These are phyloP conservation scores for Saccostrea echinata DNA, from an alignment of 1,140 invertebrate genomes.

Conservation along the genomic window DNA sequence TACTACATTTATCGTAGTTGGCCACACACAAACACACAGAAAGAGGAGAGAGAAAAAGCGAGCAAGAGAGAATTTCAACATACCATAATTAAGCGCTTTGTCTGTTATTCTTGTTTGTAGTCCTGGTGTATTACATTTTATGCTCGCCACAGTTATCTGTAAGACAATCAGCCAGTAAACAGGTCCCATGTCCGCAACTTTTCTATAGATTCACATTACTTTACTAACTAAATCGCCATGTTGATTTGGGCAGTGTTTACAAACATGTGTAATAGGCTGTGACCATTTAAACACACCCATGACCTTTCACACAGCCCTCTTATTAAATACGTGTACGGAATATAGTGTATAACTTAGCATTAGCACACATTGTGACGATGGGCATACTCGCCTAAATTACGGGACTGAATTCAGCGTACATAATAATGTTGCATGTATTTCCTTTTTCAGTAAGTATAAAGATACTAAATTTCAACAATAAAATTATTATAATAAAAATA, in stretches of 20 bases:
- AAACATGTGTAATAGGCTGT: neutral
- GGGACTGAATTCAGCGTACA: too few relatives aligned
- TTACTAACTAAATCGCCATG: neutral
- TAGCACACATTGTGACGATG: too few relatives aligned
- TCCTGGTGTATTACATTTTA: neutral
- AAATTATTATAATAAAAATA: too few relatives aligned
- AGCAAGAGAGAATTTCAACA: neutral
- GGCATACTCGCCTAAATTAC: too few relatives aligned
- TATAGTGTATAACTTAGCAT: too few relatives aligned
- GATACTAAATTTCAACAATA: too few relatives aligned
- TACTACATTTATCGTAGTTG: too few relatives aligned
- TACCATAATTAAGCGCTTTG: slow-evolving; percentile 21
- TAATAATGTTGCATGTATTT: too few relatives aligned
- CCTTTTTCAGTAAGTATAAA: too few relatives aligned
- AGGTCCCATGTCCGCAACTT: neutral
- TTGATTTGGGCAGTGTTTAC: neutral
- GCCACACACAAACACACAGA: too few relatives aligned
- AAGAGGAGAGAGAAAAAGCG: neutral
- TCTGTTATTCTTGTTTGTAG: neutral
- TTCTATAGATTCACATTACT: neutral
- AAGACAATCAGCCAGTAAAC: neutral
- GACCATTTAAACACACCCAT: neutral
- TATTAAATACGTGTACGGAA: too few relatives aligned
- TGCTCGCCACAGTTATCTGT: neutral
- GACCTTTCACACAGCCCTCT: neutral